Conservation (phyloP, 1,140 invertebrate genomes). For the Ladona fulva region DNA sequence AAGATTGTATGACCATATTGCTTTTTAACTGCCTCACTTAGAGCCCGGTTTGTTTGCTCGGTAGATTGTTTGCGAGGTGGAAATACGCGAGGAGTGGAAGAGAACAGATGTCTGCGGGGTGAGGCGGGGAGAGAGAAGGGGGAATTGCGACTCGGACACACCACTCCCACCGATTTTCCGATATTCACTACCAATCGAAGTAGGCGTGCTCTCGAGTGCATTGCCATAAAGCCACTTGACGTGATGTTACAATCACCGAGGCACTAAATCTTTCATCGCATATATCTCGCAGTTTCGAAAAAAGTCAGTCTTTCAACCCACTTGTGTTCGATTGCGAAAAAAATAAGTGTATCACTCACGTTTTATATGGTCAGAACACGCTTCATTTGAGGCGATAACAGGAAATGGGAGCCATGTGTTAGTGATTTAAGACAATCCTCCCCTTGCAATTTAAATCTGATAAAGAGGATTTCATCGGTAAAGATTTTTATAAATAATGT, state of each 20-base stretch:
- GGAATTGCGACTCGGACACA: not conserved
- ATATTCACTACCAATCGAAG: not conserved
- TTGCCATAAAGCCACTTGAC: not conserved
- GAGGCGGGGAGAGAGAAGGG: not conserved
- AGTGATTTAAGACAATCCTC: too few species aligned
- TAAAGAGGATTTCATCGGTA: too few species aligned
- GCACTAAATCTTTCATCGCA: not conserved
- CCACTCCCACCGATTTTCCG: not conserved
- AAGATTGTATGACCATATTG: not conserved
- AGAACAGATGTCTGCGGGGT: not conserved
- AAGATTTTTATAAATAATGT: too few species aligned
- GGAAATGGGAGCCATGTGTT: too few species aligned
- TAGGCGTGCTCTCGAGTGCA: not conserved
- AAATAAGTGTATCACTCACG: too few species aligned
- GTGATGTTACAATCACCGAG: conserved; percentile 1
- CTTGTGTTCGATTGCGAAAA: not conserved
- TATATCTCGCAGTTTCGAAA: not conserved
- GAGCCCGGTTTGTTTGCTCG: not conserved
- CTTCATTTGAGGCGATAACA: too few species aligned
- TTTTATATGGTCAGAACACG: too few species aligned
- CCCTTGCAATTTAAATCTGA: too few species aligned
- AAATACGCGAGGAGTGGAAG: not conserved
- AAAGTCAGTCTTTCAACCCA: not conserved
- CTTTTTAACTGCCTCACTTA: conserved; percentile 9
- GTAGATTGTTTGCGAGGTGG: not conserved